Evolutionary conservation across 2,113 vertebrate species (phyloP), one percentile per base, ranked within the genome.

Genomic region (Lontra canadensis): DNA sequence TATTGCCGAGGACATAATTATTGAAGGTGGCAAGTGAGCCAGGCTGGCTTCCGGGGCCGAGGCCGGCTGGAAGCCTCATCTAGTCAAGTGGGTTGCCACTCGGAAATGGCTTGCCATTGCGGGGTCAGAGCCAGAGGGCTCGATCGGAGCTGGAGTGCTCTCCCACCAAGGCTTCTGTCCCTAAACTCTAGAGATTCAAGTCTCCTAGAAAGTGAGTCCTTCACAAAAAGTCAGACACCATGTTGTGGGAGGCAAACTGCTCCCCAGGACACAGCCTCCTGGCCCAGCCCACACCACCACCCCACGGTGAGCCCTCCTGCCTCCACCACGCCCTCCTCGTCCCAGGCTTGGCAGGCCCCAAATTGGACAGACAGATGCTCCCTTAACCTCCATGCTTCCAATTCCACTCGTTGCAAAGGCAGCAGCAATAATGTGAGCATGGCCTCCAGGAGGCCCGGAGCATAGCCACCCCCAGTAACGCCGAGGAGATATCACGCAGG

Each of bases 311-410:
- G 39, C 13, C 65, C 80, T 94, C 29, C 69, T 17, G 89, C 88
- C 93, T 94, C 65, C 63, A 67, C 13, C 0, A 3, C 91, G 39
- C 36, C 20, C 44, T 57, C 26, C 17, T 0, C 0, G 0, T n/a
- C 55, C 82, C 92, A 95, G 12, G 0, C 2, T 4, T 61, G 96
- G 95, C 80, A 89, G 91, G 59, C 61, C 36, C 34, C 91, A 94
- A 63, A 78, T 9, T 44, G 47, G 44, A 79, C 9, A 55, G 88
- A 94, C 88, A 97, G 95, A 59, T 94, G 95, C 57, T 95, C 67
- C 49, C 97, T 55, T 47, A 29, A 21, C 85, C 94, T 79, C 57
- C 52, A 6, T 55, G 67, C 63, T 94, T 94, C 91, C 97, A 79
- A 59, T 39, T 49, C 29, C 57, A 59, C 94, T 85, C 86, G 21